phyloP scores from a whole-genome alignment of 2,888 invertebrate species.

The Xylota sylvarum region DNA sequence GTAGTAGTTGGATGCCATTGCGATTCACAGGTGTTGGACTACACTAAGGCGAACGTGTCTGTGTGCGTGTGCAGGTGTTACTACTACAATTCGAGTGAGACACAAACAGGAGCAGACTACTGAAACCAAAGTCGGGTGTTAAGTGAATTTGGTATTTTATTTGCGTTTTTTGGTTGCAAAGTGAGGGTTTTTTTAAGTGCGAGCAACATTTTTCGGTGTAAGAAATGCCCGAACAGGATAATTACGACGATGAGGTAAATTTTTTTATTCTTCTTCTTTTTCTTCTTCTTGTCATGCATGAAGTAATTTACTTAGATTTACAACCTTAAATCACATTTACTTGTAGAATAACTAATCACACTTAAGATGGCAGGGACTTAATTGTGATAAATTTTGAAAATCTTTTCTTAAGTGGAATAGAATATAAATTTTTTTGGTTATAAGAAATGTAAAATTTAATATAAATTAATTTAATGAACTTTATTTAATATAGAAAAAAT shows the following conservation, averaged over 20 bases:
- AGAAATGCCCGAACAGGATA: conserved; percentile 85
- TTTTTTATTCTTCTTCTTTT: conserved; percentile 54
- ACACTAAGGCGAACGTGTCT: conserved; percentile 41
- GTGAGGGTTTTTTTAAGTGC: conserved; percentile 43
- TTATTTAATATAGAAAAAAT: too few species aligned
- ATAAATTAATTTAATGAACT: too few species aligned
- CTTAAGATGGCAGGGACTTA: conserved; percentile 7
- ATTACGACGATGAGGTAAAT: conserved; percentile 85
- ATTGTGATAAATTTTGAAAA: background rate
- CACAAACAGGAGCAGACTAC: conserved; percentile 30
- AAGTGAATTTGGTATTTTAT: conserved; percentile 60
- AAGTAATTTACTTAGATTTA: conserved; percentile 1
- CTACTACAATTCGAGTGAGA: conserved; percentile 24
- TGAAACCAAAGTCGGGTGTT: conserved; percentile 55
- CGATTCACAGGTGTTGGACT: conserved; percentile 66
- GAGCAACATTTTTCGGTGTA: conserved; percentile 67
- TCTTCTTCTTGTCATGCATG: conserved; percentile 6
- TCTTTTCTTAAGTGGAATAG: background rate
- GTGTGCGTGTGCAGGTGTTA: conserved; percentile 4
- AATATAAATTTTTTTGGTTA: too few species aligned
- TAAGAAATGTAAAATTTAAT: too few species aligned
- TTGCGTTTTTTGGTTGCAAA: conserved; percentile 31
- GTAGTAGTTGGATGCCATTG: conserved; percentile 60
- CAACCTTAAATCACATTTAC: background rate
- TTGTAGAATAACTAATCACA: conserved; percentile 13